Evolutionary conservation across 2,888 invertebrate species (phyloP).

Genomic region (Tipula unca): DNA sequence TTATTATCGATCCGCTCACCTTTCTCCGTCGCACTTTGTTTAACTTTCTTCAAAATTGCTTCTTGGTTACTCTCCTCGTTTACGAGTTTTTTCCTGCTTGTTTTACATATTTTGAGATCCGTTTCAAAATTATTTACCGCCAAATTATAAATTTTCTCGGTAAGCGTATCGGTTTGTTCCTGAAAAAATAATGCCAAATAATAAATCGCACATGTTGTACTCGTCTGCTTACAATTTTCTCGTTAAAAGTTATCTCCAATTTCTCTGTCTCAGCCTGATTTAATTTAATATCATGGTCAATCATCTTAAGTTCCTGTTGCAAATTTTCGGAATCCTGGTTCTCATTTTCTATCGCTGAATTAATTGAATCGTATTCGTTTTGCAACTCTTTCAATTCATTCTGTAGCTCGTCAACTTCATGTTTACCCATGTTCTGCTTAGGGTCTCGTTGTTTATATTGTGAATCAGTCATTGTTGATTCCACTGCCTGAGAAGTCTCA

Average conservation of each 20-base stretch:
- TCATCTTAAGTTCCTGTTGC: background rate
- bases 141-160: background rate
- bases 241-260: background rate
- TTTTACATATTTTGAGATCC: background rate
- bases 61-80: background rate
- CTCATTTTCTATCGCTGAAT: background rate
- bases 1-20: constrained; percentile 37
- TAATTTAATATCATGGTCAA: background rate
- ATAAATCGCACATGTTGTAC: background rate
- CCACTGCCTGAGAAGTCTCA: constrained; percentile 29
- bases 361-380: background rate
- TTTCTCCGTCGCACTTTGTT: background rate
- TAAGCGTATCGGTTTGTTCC: background rate
- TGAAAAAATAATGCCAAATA: no score
- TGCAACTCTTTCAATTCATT: constrained; percentile 22
- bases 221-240: background rate
- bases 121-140: background rate
- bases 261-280: background rate
- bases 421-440: constrained; percentile 33
- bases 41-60: background rate
- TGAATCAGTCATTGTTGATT: constrained; percentile 27
- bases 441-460: constrained; percentile 25
- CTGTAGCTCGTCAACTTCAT: constrained; percentile 35
- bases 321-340: background rate
- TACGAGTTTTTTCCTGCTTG: background rate